phyloP scores from a whole-genome alignment of 2,888 invertebrate genomes.

The Liodrosophila aerea region DNA sequence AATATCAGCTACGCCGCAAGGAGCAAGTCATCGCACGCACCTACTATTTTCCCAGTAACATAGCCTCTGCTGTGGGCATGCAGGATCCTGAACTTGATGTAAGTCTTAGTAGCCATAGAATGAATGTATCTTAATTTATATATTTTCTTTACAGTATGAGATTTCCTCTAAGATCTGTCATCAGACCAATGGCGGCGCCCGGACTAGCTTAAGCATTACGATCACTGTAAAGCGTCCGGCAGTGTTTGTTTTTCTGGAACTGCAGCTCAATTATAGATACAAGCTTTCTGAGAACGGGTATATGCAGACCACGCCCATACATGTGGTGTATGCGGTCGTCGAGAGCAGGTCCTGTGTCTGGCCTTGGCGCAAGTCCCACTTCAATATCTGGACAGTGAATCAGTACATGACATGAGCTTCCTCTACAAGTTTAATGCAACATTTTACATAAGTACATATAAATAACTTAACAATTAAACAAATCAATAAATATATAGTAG shows the following conservation, averaged over 20 bases:
- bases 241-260: slow-evolving; percentile 80
- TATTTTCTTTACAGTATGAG: slow-evolving; percentile 59
- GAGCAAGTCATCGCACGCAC: slow-evolving; percentile 85
- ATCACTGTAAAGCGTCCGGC: slow-evolving; percentile 76
- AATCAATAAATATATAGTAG: slow-evolving; percentile 64
- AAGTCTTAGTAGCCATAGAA: slow-evolving; percentile 13
- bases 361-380: slow-evolving; percentile 53
- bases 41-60: slow-evolving; percentile 86
- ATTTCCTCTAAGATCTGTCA: slow-evolving; percentile 68
- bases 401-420: slow-evolving; percentile 68
- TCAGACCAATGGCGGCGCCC: slow-evolving; percentile 25
- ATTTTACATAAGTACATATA: slow-evolving; percentile 43
- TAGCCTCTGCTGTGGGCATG: slow-evolving; percentile 84
- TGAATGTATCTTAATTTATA: neutral
- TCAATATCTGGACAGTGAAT: slow-evolving; percentile 80
- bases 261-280: slow-evolving; percentile 64
- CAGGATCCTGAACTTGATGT: slow-evolving; percentile 85
- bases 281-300: slow-evolving; percentile 81
- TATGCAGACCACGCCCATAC: slow-evolving; percentile 77
- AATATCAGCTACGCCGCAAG: slow-evolving; percentile 84
- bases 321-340: slow-evolving; percentile 77
- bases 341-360: slow-evolving; percentile 61
- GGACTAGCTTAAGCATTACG: slow-evolving; percentile 75
- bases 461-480: slow-evolving; percentile 63
- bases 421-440: slow-evolving; percentile 57